A percentile compares a stretch with the other conserved stretches of the same genome.
Conservation (phyloP, 2,113 vertebrate species). For the Chaetorhynchus papuensis region DNA sequence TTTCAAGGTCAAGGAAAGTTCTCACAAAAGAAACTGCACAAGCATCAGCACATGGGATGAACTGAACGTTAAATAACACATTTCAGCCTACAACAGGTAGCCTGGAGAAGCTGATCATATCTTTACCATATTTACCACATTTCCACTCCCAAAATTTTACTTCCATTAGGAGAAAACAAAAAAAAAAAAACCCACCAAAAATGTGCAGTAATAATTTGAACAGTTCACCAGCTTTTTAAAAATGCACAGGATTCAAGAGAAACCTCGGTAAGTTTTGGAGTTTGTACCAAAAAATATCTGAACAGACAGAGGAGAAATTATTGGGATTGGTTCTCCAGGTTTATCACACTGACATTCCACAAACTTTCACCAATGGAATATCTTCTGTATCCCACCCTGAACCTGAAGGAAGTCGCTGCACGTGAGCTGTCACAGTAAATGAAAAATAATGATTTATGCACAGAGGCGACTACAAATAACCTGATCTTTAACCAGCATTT, state of each 20-base stretch:
- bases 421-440: rapidly evolving
- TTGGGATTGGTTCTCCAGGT: background rate
- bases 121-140: background rate
- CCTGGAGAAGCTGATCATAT: background rate
- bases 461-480: background rate
- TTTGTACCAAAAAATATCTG: background rate
- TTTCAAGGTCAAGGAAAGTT: background rate
- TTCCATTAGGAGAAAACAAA: background rate
- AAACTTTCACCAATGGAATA: background rate
- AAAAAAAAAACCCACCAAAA: background rate
- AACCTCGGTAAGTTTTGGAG: background rate
- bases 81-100: background rate
- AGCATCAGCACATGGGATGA: background rate
- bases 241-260: rapidly evolving
- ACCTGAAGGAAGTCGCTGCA: background rate
- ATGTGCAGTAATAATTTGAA: background rate
- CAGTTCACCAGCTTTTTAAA: background rate
- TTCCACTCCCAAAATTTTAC: background rate
- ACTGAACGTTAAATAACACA: background rate
- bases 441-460: background rate
- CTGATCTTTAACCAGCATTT: background rate
- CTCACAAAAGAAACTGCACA: background rate
- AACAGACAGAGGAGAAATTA: background rate
- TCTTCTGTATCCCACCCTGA: background rate
- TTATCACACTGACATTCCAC: background rate